Conservation (phyloP, 2,888 invertebrate species). For the Argynnis bischoffii region DNA sequence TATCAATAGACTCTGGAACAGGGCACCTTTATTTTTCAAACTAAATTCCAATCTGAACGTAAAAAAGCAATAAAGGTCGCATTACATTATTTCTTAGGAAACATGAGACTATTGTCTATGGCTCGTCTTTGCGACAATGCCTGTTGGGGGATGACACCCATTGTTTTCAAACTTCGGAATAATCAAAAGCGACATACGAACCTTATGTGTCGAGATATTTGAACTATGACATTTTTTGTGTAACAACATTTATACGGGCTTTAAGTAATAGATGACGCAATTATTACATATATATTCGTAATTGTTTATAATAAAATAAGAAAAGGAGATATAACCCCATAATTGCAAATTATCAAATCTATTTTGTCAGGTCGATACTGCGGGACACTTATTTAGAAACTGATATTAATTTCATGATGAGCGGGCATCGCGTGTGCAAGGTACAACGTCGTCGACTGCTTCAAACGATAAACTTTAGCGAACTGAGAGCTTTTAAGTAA, state of each 20-base stretch:
- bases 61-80: slow-evolving; percentile 33
- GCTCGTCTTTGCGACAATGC: slow-evolving; percentile 32
- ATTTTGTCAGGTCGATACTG: slow-evolving; percentile 57
- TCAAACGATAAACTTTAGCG: slow-evolving; percentile 29
- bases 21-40: not conserved
- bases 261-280: not conserved
- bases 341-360: slow-evolving; percentile 37
- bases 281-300: not conserved
- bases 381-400: slow-evolving; percentile 72
- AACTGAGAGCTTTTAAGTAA: slow-evolving; percentile 16
- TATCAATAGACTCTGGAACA: not conserved
- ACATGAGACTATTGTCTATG: slow-evolving; percentile 37
- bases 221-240: slow-evolving; percentile 20
- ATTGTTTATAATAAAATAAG: slow-evolving; percentile 9
- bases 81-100: slow-evolving; percentile 35
- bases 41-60: slow-evolving; percentile 10
- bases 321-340: slow-evolving; percentile 16
- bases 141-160: slow-evolving; percentile 35
- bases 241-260: not conserved
- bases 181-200: slow-evolving; percentile 30
- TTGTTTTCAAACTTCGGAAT: slow-evolving; percentile 35
- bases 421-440: slow-evolving; percentile 66
- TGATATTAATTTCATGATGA: slow-evolving; percentile 73
- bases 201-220: slow-evolving; percentile 18
- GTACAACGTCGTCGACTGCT: slow-evolving; percentile 44